These are phyloP conservation scores for Rhabditoides inermis DNA, from an alignment of 2,888 invertebrate species.

Conservation along the genomic window DNA sequence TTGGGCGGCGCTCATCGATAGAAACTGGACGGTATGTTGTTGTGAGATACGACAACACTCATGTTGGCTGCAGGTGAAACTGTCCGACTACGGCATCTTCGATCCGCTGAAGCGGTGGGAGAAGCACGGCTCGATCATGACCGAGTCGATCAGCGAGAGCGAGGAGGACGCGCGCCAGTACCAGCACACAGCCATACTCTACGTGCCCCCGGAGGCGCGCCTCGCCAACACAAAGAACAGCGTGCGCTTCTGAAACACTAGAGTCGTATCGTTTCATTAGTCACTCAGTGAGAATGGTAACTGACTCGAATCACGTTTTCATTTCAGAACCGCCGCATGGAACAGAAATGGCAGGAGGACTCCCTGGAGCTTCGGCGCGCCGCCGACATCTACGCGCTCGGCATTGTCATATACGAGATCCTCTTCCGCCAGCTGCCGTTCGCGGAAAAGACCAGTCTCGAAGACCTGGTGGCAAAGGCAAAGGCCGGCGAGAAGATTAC, in stretches of 20 bases:
- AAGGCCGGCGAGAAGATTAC: slow-evolving; percentile 36
- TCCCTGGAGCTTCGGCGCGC: slow-evolving; percentile 11
- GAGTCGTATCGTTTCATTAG: no score
- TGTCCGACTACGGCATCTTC: slow-evolving; percentile 45
- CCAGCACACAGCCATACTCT: slow-evolving; percentile 36
- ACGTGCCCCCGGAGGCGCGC: slow-evolving; percentile 38
- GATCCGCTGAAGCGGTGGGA: slow-evolving; percentile 48
- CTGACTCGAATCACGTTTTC: no score
- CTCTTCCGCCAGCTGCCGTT: slow-evolving; percentile 40
- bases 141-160: slow-evolving; percentile 40
- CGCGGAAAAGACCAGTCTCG: slow-evolving; percentile 22
- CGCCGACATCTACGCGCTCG: slow-evolving; percentile 31
- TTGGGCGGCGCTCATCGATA: slow-evolving; percentile 48
- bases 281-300: no score
- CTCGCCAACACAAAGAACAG: slow-evolving; percentile 39
- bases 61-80: slow-evolving; percentile 30
- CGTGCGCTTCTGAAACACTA: slow-evolving; percentile 7
- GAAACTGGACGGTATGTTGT: slow-evolving; percentile 52
- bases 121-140: slow-evolving; percentile 36
- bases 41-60: no score
- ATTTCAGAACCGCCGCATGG: no score
- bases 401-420: slow-evolving; percentile 34
- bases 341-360: slow-evolving; percentile 40
- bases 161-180: slow-evolving; percentile 43
- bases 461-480: slow-evolving; percentile 38